Evolutionary conservation across 2,113 vertebrate species (phyloP).

Genomic region (Hydrochoerus hydrochaeris): DNA sequence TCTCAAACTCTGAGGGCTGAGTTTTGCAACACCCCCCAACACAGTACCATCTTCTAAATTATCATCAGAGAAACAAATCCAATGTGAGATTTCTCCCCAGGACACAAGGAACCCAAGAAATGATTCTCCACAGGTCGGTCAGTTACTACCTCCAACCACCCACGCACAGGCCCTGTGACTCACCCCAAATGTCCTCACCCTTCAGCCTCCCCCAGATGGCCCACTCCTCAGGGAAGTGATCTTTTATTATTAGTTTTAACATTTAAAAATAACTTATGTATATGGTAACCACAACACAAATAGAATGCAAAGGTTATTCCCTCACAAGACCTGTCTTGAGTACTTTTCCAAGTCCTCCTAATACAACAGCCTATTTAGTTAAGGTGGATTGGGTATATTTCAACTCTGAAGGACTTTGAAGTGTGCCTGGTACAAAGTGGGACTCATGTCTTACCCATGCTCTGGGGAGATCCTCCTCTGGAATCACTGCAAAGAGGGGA

Average conservation of each 20-base stretch:
- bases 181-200: not conserved
- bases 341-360: conserved; percentile 66
- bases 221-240: conserved; percentile 45
- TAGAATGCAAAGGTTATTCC: conserved; percentile 37
- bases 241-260: conserved; percentile 72
- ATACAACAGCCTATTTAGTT: conserved; percentile 60
- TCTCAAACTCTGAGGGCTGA: not conserved
- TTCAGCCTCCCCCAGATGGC: not conserved
- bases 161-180: not conserved
- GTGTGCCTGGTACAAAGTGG: not conserved
- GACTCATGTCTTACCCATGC: not conserved
- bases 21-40: not conserved
- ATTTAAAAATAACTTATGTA: conserved; percentile 73
- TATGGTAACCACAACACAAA: conserved; percentile 58
- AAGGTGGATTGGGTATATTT: conserved; percentile 31
- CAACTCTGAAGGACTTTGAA: conserved; percentile 28
- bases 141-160: not conserved
- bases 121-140: not conserved
- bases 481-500: not conserved
- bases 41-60: not conserved
- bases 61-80: not conserved
- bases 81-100: not conserved
- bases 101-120: not conserved
- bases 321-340: conserved; percentile 21
- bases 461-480: not conserved